phyloP scores from a whole-genome alignment of 2,797 vertebrate genomes.

The Luscinia megarhynchos region DNA sequence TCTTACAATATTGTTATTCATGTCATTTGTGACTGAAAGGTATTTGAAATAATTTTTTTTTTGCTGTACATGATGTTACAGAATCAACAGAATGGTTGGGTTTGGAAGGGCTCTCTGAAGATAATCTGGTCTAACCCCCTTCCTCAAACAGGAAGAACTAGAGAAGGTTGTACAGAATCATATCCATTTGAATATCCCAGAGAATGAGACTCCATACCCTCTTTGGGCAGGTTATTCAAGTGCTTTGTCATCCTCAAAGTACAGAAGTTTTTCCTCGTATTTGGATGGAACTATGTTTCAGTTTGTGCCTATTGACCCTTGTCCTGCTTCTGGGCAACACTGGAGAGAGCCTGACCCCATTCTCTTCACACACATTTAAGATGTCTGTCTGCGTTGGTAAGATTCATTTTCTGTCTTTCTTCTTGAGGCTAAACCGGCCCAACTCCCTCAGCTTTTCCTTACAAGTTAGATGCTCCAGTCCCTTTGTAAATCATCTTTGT shows the following conservation, averaged over 20 bases:
- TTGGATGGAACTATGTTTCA: neutral
- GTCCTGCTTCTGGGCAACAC: neutral
- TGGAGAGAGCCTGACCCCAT: neutral
- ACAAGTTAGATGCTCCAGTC: neutral
- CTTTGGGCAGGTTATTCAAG: neutral
- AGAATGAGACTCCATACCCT: neutral
- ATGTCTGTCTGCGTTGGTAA: neutral
- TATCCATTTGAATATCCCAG: neutral
- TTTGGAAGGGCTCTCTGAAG: neutral
- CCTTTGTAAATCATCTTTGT: neutral
- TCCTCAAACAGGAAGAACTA: neutral
- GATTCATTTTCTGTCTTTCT: neutral
- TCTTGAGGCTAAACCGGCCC: neutral
- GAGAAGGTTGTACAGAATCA: accelerated
- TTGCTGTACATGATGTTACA: neutral
- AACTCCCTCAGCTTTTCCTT: neutral
- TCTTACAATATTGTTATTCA: neutral
- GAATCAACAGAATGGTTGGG: neutral
- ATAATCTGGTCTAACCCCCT: neutral
- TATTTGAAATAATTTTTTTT: neutral
- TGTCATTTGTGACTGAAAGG: neutral
- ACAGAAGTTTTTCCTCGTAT: neutral
- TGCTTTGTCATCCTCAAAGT: neutral
- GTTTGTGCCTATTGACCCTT: neutral
- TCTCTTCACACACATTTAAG: neutral